Evolutionary conservation across 2,797 vertebrate species (phyloP).

Genomic region (Apogon hyalosoma): DNA sequence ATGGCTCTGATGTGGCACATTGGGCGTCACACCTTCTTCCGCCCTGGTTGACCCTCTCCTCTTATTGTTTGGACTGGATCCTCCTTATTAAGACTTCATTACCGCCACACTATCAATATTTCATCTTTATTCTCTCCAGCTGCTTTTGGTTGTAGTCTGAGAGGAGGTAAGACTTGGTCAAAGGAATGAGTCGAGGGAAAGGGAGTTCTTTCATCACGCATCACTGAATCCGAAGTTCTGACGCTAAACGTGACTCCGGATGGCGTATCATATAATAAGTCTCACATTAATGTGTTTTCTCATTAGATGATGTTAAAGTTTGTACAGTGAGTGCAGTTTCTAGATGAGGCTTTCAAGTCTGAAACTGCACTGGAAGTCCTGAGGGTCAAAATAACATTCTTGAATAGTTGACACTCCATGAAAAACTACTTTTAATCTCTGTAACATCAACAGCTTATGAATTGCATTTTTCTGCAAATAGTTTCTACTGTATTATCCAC

Average conservation of each 20-base stretch:
- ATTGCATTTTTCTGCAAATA: neutral
- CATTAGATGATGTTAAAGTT: constrained; percentile 21
- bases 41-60: constrained; percentile 39
- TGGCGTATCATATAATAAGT: constrained; percentile 20
- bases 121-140: constrained; percentile 43
- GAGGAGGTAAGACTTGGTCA: constrained; percentile 43
- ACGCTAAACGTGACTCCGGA: constrained; percentile 15
- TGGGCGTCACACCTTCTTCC: constrained; percentile 43
- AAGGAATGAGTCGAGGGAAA: constrained; percentile 45
- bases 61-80: constrained; percentile 56
- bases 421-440: constrained; percentile 3
- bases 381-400: constrained; percentile 24
- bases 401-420: constrained; percentile 8
- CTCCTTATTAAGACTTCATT: constrained; percentile 73
- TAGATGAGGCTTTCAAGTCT: constrained; percentile 27
- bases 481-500: neutral
- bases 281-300: constrained; percentile 37
- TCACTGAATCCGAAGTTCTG: constrained; percentile 14
- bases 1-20: constrained; percentile 57
- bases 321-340: constrained; percentile 18
- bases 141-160: constrained; percentile 46
- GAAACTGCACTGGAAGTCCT: constrained; percentile 5
- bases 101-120: constrained; percentile 65
- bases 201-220: constrained; percentile 46
- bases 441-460: constrained; percentile 7